A percentile compares a stretch with the other conserved stretches of the same genome.
phyloP scores from a whole-genome alignment of 2,797 vertebrate genomes.

The Gymnothorax reevesii region DNA sequence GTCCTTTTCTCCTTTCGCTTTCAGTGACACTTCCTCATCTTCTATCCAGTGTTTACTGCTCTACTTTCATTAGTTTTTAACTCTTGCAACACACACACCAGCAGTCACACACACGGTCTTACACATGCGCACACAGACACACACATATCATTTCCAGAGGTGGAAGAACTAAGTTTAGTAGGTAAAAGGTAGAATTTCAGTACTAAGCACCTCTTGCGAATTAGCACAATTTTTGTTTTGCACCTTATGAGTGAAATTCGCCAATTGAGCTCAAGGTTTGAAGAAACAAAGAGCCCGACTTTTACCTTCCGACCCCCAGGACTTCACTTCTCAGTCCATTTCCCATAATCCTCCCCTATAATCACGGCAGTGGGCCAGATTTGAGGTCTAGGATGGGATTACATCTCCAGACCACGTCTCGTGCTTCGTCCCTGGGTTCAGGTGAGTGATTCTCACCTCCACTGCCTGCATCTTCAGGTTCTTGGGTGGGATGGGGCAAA shows the following conservation, averaged over 20 bases:
- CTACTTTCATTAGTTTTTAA: not conserved
- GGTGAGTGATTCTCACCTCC: constrained; percentile 93
- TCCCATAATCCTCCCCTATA: not conserved
- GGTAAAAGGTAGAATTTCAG: no score
- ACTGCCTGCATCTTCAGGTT: constrained; percentile 98
- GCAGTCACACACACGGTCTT: constrained; percentile 48
- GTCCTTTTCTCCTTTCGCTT: not conserved
- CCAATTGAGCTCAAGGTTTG: no score
- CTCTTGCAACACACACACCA: constrained; percentile 39
- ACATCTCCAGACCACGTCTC: constrained; percentile 98
- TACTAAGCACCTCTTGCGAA: no score
- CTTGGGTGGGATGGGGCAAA: constrained; percentile 95
- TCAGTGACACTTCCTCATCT: not conserved
- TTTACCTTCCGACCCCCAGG: no score
- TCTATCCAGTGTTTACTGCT: not conserved
- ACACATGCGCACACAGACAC: constrained; percentile 26
- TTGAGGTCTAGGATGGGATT: constrained; percentile 82
- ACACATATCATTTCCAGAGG: not conserved
- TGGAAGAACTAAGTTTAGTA: no score
- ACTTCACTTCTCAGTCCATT: not conserved
- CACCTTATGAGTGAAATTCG: no score
- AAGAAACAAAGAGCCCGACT: no score
- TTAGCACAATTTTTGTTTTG: no score
- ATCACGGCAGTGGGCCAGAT: constrained; percentile 2
- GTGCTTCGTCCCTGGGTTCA: constrained; percentile 90